A percentile compares a stretch with the other conserved stretches of the same genome.
Evolutionary conservation across 2,888 invertebrate genomes (phyloP).

Genomic region (Prenolepis imparis): DNA sequence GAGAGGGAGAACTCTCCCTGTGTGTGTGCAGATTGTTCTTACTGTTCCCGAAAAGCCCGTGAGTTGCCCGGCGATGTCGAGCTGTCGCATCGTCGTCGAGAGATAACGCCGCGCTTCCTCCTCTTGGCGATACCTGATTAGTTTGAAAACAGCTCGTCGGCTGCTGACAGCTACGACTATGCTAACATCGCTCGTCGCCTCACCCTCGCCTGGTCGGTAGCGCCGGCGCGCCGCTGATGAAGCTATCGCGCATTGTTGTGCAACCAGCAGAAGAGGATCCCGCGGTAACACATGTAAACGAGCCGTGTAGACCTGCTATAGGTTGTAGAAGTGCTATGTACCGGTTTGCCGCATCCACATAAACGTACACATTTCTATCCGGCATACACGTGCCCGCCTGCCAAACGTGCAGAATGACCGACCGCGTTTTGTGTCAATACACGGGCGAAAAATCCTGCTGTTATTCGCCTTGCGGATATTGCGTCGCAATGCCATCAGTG

Average conservation of each 20-base stretch:
- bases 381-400: slow-evolving; percentile 24
- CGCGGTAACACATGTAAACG: slow-evolving; percentile 81
- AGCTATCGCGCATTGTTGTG: slow-evolving; percentile 78
- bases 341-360: slow-evolving; percentile 60
- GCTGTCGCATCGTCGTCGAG: slow-evolving; percentile 25
- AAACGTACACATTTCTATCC: slow-evolving; percentile 46
- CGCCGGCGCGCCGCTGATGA: slow-evolving; percentile 69
- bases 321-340: slow-evolving; percentile 40
- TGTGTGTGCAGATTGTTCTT: slow-evolving; percentile 18
- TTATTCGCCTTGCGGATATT: neutral
- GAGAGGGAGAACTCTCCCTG: too few species aligned
- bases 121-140: slow-evolving; percentile 74
- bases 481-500: neutral
- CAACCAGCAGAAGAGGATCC: slow-evolving; percentile 72
- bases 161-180: slow-evolving; percentile 32
- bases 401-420: slow-evolving; percentile 37
- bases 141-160: slow-evolving; percentile 69
- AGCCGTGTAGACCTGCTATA: slow-evolving; percentile 59
- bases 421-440: slow-evolving; percentile 26
- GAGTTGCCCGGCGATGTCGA: slow-evolving; percentile 1
- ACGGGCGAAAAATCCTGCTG: slow-evolving; percentile 26
- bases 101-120: slow-evolving; percentile 65
- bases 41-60: slow-evolving; percentile 39
- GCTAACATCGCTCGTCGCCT: slow-evolving; percentile 43
- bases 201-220: slow-evolving; percentile 9